Percentiles rank a stretch among this genome's conserved stretches.
Evolutionary conservation across 2,113 vertebrate species (phyloP).

Genomic region (Myiopsitta monachus): DNA sequence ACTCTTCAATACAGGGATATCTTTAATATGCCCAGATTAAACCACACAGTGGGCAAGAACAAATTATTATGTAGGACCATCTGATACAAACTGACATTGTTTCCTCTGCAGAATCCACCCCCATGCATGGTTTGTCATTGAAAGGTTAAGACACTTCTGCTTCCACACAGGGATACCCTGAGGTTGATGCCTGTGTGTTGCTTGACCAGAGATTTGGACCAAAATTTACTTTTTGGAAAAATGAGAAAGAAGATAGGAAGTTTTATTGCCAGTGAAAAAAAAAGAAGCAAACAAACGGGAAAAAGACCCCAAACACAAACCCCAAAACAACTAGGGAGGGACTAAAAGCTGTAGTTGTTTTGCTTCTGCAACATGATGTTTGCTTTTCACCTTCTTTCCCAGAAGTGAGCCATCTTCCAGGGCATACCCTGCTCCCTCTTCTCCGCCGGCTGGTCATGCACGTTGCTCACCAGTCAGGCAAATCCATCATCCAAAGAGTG

Average conservation of each 20-base stretch:
- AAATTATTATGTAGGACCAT: background rate
- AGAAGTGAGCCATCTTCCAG: background rate
- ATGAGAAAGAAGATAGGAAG: background rate
- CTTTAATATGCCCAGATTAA: background rate
- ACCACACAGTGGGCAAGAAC: background rate
- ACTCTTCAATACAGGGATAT: background rate
- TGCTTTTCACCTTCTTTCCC: background rate
- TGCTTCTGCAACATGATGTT: background rate
- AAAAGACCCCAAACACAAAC: background rate
- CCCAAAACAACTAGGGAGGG: background rate
- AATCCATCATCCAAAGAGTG: background rate
- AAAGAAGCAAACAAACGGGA: background rate
- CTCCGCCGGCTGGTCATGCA: background rate
- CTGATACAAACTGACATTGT: background rate
- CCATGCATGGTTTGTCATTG: background rate
- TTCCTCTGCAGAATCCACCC: background rate
- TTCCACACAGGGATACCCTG: background rate
- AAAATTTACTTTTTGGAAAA: background rate
- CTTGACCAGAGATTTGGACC: background rate
- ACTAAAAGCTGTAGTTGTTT: background rate
- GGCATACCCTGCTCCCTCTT: background rate
- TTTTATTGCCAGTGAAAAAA: background rate
- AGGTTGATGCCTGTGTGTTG: background rate
- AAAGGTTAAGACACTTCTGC: background rate
- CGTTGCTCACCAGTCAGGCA: background rate